phyloP scores from a whole-genome alignment of 2,797 vertebrate genomes.

The Acipenser oxyrinchus region DNA sequence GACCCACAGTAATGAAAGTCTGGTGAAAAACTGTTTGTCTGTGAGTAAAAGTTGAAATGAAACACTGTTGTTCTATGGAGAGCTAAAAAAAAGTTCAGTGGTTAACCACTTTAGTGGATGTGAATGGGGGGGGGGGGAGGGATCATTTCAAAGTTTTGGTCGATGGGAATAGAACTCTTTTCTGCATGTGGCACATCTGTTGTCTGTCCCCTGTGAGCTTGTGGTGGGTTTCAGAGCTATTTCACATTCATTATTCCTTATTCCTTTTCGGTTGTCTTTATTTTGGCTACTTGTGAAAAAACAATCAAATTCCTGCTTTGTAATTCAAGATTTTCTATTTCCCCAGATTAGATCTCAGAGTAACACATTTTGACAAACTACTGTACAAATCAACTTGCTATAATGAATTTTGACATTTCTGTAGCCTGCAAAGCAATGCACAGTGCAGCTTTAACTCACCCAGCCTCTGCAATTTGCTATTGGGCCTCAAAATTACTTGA shows the following conservation, averaged over 20 bases:
- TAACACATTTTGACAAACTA: conserved; percentile 13
- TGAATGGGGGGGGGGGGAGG: conserved; percentile 1
- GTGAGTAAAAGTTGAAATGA: conserved; percentile 1
- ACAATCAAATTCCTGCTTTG: not conserved
- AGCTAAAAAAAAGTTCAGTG: not conserved
- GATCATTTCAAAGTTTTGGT: conserved; percentile 26
- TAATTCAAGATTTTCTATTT: not conserved
- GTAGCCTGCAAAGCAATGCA: conserved; percentile 1
- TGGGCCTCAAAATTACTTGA: too few species aligned
- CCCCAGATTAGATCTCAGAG: not conserved
- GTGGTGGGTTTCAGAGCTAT: conserved; percentile 9
- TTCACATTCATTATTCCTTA: conserved; percentile 1
- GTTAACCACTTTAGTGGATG: conserved; percentile 19
- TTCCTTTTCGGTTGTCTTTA: not conserved
- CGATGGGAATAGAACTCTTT: not conserved
- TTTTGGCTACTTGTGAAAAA: not conserved
- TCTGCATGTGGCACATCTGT: conserved; percentile 9
- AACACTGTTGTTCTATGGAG: not conserved
- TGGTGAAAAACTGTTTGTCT: not conserved
- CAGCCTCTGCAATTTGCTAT: too few species aligned
- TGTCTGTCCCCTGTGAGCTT: not conserved
- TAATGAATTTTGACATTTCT: conserved; percentile 10
- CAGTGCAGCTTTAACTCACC: not conserved
- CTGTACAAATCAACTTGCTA: not conserved
- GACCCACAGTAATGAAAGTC: conserved; percentile 3